Evolutionary conservation across 2,113 vertebrate genomes (phyloP).

Genomic region (Stigmatopora argus): DNA sequence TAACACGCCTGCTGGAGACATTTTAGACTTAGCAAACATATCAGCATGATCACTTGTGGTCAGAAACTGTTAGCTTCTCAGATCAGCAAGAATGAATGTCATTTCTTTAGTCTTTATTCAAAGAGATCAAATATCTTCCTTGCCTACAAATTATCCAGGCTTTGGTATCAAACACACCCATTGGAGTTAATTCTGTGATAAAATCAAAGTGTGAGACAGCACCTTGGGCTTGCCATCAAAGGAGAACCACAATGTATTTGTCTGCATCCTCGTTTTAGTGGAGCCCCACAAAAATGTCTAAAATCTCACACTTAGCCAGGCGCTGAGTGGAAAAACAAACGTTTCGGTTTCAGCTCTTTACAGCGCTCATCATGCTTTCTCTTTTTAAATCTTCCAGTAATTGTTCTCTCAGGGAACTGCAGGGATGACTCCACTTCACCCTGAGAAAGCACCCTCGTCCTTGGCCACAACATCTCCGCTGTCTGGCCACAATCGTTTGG

Average conservation of each 20-base stretch:
- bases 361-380: constrained; percentile 46
- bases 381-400: constrained; percentile 64
- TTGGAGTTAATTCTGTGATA: constrained; percentile 40
- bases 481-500: constrained; percentile 64
- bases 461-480: constrained; percentile 63
- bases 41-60: background rate
- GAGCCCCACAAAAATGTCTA: constrained; percentile 63
- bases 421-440: constrained; percentile 54
- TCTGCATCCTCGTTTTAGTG: constrained; percentile 47
- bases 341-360: constrained; percentile 59
- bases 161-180: constrained; percentile 38
- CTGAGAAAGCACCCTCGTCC: constrained; percentile 45
- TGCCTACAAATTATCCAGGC: constrained; percentile 13
- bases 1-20: background rate
- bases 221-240: constrained; percentile 60
- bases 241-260: constrained; percentile 53
- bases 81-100: background rate
- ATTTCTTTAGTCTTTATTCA: constrained; percentile 4
- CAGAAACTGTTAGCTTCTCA: constrained; percentile 4
- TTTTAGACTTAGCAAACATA: background rate
- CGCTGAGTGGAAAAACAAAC: constrained; percentile 62
- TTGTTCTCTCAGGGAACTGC: constrained; percentile 56
- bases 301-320: constrained; percentile 41
- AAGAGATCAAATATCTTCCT: constrained; percentile 3
- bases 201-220: constrained; percentile 39